A percentile compares a stretch with the other conserved stretches of the same genome.
These are phyloP conservation scores for Calyptomena viridis DNA, from an alignment of 2,113 vertebrate genomes.

Conservation along the genomic window DNA sequence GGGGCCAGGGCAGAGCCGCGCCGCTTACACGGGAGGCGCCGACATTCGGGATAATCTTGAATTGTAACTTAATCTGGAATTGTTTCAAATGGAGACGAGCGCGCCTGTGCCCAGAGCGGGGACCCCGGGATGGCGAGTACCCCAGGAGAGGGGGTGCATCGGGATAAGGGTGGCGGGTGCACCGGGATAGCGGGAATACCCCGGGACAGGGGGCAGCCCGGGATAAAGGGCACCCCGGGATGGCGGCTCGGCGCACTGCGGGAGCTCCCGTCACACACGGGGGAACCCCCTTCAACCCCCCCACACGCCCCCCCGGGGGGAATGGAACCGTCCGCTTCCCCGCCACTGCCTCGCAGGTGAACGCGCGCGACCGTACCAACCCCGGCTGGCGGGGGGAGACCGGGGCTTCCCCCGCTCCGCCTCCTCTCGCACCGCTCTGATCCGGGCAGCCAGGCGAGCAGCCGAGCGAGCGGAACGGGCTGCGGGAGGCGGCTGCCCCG, in stretches of 20 bases:
- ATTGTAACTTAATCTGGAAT: not conserved
- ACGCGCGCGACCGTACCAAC: constrained; percentile 9
- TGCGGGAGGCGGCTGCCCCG: too few relatives aligned
- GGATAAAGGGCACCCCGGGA: not conserved
- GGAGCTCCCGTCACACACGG: not conserved
- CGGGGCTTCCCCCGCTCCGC: not conserved
- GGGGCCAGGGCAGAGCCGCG: not conserved
- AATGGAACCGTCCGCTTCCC: constrained; percentile 17
- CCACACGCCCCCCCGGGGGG: rapidly evolving
- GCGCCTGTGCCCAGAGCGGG: not conserved
- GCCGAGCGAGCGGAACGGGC: rapidly evolving
- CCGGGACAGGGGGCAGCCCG: not conserved
- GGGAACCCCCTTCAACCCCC: not conserved
- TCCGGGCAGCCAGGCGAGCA: too few relatives aligned
- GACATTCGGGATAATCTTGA: not conserved
- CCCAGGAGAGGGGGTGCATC: not conserved
- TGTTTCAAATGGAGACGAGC: not conserved
- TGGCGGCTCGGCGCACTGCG: not conserved
- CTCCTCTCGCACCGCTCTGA: not conserved
- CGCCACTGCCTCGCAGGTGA: constrained; percentile 35
- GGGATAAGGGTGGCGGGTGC: too few relatives aligned
- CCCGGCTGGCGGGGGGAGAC: not conserved
- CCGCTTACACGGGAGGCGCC: rapidly evolving
- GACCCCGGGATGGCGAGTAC: not conserved
- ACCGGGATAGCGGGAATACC: not conserved